Base-by-base conservation (phyloP, 2,888 invertebrate genomes). In the Marronus borbonicus region DNA sequence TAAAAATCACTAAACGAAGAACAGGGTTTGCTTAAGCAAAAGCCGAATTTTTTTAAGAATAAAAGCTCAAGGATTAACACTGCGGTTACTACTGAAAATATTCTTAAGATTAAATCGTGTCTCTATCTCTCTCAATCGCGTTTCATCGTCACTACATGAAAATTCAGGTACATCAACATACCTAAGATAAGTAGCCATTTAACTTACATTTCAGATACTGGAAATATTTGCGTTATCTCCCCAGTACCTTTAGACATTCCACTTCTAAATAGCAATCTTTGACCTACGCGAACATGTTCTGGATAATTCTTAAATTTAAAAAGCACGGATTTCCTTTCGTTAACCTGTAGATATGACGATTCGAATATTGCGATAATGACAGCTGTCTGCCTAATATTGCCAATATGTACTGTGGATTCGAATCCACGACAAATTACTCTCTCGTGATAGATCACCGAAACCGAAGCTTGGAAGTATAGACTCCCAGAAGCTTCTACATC, bases 361-460 rank as follows among this genome's bases (percentile, higher is more conserved):
- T 93, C 92, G 86, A 93, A 90, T 80, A 94, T 93, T 20, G 93
- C 96, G 84, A 95, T 93, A 68, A 98, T 94, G 8, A 95, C 93
- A n/a, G 97, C 98, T 0, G 98, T 98, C 89, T 98, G 98, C 0
- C 98, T 90, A 7, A 99, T 96, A 84, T 97, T 98, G 0, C 98
- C 98, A 74, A 98, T 96, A 88, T 98, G 98, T 0, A 98, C 95
- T 0, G 98, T 98, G 24, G 97, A 96, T 88, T 96, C 96, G 87
- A 96, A 96, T 39, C 96, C 96, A 3, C 93, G 93, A 81, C 92
- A 93, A 79, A 97, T 96, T 14, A 94, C 93, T 0, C 94, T 96
- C 0, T 95, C 93, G 87, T 98, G 98, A 80, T 95, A 95, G n/a
- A 98, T 90, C 0, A 99, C 94, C 55, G 94, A 94, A 0, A 99